A percentile compares a stretch with the other conserved stretches of the same genome.
Evolutionary conservation across 2,797 vertebrate genomes (phyloP).

Genomic region (Mionectes olivaceus): DNA sequence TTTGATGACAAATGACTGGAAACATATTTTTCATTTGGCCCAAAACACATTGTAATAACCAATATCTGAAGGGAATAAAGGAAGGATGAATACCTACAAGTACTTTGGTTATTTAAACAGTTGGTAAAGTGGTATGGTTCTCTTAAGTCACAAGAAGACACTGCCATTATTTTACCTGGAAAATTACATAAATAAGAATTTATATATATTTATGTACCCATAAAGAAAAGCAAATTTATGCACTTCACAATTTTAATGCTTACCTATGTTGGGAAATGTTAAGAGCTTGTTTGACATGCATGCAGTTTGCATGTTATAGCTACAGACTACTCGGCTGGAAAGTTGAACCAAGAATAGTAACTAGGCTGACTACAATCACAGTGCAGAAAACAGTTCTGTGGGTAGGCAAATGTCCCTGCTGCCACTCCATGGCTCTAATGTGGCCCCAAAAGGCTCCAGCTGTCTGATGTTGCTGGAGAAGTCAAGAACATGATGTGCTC

Average conservation of each 20-base stretch:
- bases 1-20: slow-evolving; percentile 29
- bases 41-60: background rate
- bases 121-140: background rate
- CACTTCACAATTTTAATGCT: background rate
- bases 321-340: background rate
- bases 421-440: rapidly evolving
- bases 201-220: rapidly evolving
- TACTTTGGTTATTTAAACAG: background rate
- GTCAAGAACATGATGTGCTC: background rate
- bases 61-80: background rate
- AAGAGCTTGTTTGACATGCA: background rate
- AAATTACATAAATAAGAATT: background rate
- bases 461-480: background rate
- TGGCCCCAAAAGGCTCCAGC: rapidly evolving
- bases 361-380: background rate
- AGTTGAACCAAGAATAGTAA: background rate
- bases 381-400: background rate
- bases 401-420: background rate
- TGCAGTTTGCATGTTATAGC: background rate
- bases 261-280: background rate
- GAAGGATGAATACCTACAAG: background rate
- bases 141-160: background rate
- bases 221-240: background rate
- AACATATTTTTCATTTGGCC: slow-evolving; percentile 11
- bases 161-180: background rate